These are phyloP conservation scores for Sebastes steindachneri DNA, from an alignment of 2,797 vertebrate species.

Conservation along the genomic window DNA sequence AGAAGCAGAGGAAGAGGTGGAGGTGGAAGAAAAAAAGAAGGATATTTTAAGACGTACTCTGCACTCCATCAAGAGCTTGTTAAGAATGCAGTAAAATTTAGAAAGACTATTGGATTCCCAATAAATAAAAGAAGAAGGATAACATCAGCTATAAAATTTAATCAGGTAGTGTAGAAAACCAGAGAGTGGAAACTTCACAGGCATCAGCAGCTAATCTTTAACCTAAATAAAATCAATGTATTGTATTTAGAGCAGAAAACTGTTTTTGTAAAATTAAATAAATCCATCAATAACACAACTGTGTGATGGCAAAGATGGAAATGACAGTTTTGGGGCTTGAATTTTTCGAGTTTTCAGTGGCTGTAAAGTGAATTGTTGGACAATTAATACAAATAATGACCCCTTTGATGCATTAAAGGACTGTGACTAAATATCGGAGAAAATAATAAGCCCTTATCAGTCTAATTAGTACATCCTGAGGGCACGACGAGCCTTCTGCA, in stretches of 20 bases:
- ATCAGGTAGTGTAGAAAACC: constrained; percentile 22
- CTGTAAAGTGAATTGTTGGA: neutral
- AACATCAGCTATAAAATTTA: constrained; percentile 32
- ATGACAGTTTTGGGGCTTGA: neutral
- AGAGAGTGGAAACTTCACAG: constrained; percentile 3
- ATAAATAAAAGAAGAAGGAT: constrained; percentile 42
- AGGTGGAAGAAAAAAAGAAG: neutral
- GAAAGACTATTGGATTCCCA: constrained; percentile 37
- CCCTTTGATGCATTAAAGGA: constrained; percentile 19
- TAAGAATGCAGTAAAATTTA: constrained; percentile 41
- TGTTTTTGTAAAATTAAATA: neutral
- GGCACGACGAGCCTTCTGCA: constrained; percentile 29
- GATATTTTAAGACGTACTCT: constrained; percentile 53
- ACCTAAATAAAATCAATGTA: neutral
- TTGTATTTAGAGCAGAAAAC: neutral
- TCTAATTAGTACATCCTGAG: constrained; percentile 58
- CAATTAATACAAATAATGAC: constrained; percentile 25
- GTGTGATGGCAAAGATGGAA: neutral
- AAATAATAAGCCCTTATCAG: constrained; percentile 47
- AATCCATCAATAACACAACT: too few species aligned
- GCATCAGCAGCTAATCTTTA: neutral
- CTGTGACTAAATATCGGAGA: constrained; percentile 27
- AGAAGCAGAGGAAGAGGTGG: neutral
- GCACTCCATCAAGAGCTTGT: constrained; percentile 53
- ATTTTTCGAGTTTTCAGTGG: neutral